A percentile compares a stretch with the other conserved stretches of the same genome.
Conservation (phyloP, 2,888 invertebrate genomes). For the Barypeithes pellucidus region DNA sequence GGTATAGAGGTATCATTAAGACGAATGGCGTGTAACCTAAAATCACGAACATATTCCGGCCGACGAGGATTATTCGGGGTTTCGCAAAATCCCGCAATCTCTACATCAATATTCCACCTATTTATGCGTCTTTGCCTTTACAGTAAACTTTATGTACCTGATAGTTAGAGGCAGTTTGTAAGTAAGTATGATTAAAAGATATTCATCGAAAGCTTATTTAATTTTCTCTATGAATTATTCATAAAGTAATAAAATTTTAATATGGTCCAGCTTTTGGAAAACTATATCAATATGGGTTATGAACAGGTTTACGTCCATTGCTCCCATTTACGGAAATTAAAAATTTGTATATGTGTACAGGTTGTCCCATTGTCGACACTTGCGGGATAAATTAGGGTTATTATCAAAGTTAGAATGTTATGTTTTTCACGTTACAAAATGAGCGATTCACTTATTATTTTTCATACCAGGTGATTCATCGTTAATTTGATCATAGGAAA, state of each 20-base stretch:
- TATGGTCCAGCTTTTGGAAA: neutral
- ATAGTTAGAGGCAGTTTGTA: slow-evolving; percentile 13
- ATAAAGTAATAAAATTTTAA: neutral
- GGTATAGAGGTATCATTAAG: slow-evolving; percentile 66
- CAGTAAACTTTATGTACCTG: slow-evolving; percentile 10
- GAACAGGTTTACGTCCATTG: no score
- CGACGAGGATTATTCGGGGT: slow-evolving; percentile 32
- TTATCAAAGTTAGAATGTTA: no score
- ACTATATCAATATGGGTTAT: no score
- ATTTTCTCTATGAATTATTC: slow-evolving; percentile 12
- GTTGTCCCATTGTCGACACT: no score
- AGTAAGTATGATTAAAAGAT: slow-evolving; percentile 22
- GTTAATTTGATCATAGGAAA: no score
- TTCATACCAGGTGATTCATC: no score
- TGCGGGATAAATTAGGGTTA: no score
- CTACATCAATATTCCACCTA: slow-evolving; percentile 18
- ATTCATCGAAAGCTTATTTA: slow-evolving; percentile 14
- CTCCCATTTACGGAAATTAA: no score
- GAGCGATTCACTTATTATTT: no score
- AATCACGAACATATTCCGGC: slow-evolving; percentile 63
- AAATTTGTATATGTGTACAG: no score
- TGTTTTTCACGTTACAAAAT: no score
- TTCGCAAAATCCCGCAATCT: slow-evolving; percentile 45
- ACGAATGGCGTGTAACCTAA: slow-evolving; percentile 68
- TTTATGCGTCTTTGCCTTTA: slow-evolving; percentile 19